Conservation (phyloP, 1,140 invertebrate species). For the Conus betulinus region DNA sequence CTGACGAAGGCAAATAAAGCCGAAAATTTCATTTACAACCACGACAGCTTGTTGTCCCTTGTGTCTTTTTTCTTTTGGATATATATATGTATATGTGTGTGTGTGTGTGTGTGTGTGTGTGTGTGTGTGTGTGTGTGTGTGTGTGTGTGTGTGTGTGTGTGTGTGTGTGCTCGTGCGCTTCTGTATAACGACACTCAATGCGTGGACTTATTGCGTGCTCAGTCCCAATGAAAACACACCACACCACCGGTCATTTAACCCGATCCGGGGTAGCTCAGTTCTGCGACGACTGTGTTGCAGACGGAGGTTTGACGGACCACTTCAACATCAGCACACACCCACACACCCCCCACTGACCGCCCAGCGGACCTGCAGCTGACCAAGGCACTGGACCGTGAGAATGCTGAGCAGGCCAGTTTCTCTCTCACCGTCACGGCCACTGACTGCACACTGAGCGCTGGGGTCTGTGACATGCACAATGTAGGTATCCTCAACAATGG, state of each 20-base stretch:
- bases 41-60: too few relatives aligned
- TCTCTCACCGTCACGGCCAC: background rate
- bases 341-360: background rate
- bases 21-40: too few relatives aligned
- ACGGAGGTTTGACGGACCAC: background rate
- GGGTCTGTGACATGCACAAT: background rate
- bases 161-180: background rate
- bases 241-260: too few relatives aligned
- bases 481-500: background rate
- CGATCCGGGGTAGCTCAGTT: background rate
- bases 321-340: slow-evolving; percentile 17
- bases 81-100: background rate
- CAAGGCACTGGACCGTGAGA: background rate
- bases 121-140: background rate
- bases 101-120: background rate
- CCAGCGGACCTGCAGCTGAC: background rate
- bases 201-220: too few relatives aligned
- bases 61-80: too few relatives aligned
- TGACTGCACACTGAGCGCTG: background rate
- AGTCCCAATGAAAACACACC: too few relatives aligned
- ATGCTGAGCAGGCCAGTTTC: background rate
- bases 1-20: too few relatives aligned
- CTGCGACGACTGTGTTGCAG: background rate
- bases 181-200: too few relatives aligned
- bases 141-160: background rate